Percentiles rank a stretch among this genome's conserved stretches.
phyloP scores from a whole-genome alignment of 1,140 invertebrate species.

The Sycophaga agraensis region DNA sequence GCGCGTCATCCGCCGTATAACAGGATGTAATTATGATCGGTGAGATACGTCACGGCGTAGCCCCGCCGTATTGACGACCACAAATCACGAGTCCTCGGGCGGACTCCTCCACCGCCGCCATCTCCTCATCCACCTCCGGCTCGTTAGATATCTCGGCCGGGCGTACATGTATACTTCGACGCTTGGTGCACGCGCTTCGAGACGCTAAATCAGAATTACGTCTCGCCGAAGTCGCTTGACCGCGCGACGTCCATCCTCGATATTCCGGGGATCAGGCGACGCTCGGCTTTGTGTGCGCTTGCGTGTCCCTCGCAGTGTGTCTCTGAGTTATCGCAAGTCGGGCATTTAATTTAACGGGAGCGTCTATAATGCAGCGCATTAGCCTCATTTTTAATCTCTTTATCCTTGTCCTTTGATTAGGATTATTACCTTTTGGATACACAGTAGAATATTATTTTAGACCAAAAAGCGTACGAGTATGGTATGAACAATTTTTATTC shows the following conservation, averaged over 20 bases:
- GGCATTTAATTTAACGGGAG: no score
- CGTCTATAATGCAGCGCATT: no score
- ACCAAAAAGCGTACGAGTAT: no score
- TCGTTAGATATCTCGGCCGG: slow-evolving; percentile 25
- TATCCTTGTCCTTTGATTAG: no score
- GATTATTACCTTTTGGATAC: no score
- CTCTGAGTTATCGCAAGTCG: not conserved
- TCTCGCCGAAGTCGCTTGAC: slow-evolving; percentile 33
- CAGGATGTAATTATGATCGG: slow-evolving; percentile 60
- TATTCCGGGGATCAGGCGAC: no score
- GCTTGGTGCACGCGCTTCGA: slow-evolving; percentile 25
- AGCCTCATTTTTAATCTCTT: no score
- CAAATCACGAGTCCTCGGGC: slow-evolving; percentile 50
- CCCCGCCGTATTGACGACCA: slow-evolving; percentile 54
- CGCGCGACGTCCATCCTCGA: no score
- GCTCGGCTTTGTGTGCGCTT: not conserved
- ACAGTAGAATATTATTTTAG: no score
- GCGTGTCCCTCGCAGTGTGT: not conserved
- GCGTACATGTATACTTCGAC: not conserved
- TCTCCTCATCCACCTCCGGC: slow-evolving; percentile 31
- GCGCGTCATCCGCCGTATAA: no score
- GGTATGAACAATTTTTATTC: no score
- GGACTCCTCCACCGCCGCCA: slow-evolving; percentile 44
- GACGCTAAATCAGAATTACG: slow-evolving; percentile 46
- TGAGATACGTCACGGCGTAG: slow-evolving; percentile 58